These are phyloP conservation scores for Agriopis leucophaearia DNA, from an alignment of 2,888 invertebrate genomes.

Conservation along the genomic window DNA sequence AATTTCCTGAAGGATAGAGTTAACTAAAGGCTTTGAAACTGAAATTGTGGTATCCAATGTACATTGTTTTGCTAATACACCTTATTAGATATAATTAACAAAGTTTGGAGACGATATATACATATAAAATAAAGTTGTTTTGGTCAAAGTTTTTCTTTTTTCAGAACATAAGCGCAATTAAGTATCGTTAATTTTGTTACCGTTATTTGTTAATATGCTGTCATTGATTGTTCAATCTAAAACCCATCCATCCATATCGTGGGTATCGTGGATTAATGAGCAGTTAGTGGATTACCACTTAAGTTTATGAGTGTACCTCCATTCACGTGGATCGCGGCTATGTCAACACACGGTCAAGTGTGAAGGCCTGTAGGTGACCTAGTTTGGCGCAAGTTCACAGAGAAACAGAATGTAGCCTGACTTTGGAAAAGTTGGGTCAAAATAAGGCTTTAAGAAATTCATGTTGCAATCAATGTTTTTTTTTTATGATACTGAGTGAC, in stretches of 20 bases:
- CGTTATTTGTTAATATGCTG: background rate
- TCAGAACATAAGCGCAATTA: background rate
- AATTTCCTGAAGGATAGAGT: background rate
- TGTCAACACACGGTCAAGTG: conserved; percentile 39
- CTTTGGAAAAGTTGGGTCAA: conserved; percentile 11
- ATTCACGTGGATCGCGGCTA: conserved; percentile 33
- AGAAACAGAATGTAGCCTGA: background rate
- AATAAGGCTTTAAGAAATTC: background rate
- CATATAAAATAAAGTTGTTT: too few relatives aligned
- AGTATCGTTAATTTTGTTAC: background rate
- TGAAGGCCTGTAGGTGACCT: conserved; percentile 39
- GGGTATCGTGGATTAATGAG: conserved; percentile 20
- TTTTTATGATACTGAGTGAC: too few relatives aligned
- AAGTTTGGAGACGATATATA: too few relatives aligned
- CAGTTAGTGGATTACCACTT: conserved; percentile 34
- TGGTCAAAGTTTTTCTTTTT: background rate
- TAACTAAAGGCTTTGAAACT: background rate
- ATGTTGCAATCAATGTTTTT: background rate
- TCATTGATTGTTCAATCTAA: conserved; percentile 1
- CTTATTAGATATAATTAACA: too few relatives aligned
- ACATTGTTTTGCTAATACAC: too few relatives aligned
- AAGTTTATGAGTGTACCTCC: conserved; percentile 33
- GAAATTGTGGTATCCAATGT: background rate
- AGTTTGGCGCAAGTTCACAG: conserved; percentile 27
- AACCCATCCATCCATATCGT: background rate